phyloP scores from a whole-genome alignment of 2,797 vertebrate species.

The Dryobates pubescens region DNA sequence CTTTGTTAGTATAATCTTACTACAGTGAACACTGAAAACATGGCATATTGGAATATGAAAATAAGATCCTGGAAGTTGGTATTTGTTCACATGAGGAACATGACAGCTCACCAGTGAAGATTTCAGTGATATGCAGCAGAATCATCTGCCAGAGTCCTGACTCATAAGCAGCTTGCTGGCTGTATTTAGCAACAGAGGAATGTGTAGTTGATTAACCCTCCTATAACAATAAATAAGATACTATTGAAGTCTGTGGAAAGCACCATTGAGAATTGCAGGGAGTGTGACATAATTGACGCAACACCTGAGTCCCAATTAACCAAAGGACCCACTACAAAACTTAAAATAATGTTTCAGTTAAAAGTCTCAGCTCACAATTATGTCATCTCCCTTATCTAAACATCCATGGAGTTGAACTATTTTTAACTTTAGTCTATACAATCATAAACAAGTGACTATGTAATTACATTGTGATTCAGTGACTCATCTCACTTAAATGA shows the following conservation, averaged over 20 bases:
- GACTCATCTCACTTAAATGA: not conserved
- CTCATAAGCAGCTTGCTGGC: conserved; percentile 60
- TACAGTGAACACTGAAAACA: conserved; percentile 5
- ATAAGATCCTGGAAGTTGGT: not conserved
- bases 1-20: conserved; percentile 35
- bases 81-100: conserved; percentile 31
- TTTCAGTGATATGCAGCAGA: conserved; percentile 40
- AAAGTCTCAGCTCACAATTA: not conserved
- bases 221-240: conserved; percentile 54
- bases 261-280: conserved; percentile 14
- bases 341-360: not conserved
- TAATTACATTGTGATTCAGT: not conserved
- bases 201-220: conserved; percentile 57
- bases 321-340: not conserved
- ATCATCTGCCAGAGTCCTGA: conserved; percentile 55
- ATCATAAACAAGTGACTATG: not conserved
- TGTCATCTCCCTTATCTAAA: not conserved
- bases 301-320: not conserved
- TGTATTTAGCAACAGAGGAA: conserved; percentile 60
- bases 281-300: not conserved
- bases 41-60: conserved; percentile 34
- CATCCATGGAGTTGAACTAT: not conserved
- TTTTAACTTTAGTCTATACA: not conserved
- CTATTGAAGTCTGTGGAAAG: conserved; percentile 2
- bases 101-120: conserved; percentile 15